Percentiles rank a stretch among this genome's conserved stretches.
Conservation (phyloP, 2,888 invertebrate species). For the Timema cristinae region DNA sequence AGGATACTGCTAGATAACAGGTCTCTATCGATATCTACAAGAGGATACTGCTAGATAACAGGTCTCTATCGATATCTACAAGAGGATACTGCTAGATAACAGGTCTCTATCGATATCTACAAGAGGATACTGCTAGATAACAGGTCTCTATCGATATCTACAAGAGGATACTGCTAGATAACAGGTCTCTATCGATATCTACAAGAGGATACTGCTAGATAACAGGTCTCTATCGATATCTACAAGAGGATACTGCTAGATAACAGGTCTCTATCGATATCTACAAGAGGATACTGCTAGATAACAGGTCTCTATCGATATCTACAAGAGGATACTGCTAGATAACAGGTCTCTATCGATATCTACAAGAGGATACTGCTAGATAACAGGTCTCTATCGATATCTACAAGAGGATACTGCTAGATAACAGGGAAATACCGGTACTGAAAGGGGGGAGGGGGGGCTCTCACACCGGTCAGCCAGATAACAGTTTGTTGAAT, state of each 20-base stretch:
- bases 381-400: no score
- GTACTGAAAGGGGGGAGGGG: no score
- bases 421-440: no score
- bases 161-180: conserved; percentile 84
- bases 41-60: no score
- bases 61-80: conserved; percentile 98
- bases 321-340: conserved; percentile 88
- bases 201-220: no score
- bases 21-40: conserved; percentile 48
- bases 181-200: conserved; percentile 59
- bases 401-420: no score
- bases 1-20: conserved; percentile 86
- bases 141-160: conserved; percentile 98
- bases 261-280: conserved; percentile 63
- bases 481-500: no score
- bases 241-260: conserved; percentile 90
- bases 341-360: conserved; percentile 71
- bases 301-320: no score
- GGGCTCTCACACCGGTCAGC: no score
- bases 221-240: conserved; percentile 96
- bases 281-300: no score
- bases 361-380: no score
- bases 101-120: conserved; percentile 55
- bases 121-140: no score
- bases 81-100: conserved; percentile 84